phyloP scores from a whole-genome alignment of 2,113 vertebrate species.

The Sphaerodactylus townsendi region DNA sequence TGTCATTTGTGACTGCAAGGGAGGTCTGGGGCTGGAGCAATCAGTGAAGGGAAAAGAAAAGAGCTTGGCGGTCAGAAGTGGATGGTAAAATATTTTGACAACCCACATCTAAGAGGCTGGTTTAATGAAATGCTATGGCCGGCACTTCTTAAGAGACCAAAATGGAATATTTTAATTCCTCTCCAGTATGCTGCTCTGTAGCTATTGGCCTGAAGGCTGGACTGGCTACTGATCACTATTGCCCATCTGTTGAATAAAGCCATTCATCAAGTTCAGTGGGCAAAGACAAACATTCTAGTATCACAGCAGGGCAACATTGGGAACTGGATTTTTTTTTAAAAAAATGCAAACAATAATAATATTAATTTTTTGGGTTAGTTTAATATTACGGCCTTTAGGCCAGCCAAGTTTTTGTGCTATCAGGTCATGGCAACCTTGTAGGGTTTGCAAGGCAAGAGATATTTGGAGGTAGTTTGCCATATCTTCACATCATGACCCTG shows the following conservation, averaged over 20 bases:
- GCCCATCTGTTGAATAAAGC: slow-evolving; percentile 47
- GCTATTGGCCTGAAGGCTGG: slow-evolving; percentile 38
- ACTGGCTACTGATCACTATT: slow-evolving; percentile 63
- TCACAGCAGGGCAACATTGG: slow-evolving; percentile 18
- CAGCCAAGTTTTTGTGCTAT: too few species aligned
- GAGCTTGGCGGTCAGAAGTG: slow-evolving; percentile 56
- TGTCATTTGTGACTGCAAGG: slow-evolving; percentile 69
- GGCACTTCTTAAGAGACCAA: slow-evolving; percentile 60
- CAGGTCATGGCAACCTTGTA: too few species aligned
- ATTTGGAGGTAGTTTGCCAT: too few species aligned
- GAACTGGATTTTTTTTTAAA: neutral
- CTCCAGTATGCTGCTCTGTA: slow-evolving; percentile 35
- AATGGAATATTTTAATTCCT: slow-evolving; percentile 71
- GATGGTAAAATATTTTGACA: slow-evolving; percentile 76
- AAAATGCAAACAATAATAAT: too few species aligned
- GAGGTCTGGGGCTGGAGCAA: slow-evolving; percentile 54
- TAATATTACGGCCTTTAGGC: too few species aligned
- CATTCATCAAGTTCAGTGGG: slow-evolving; percentile 41
- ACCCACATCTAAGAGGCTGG: slow-evolving; percentile 63
- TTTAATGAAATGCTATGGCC: slow-evolving; percentile 66
- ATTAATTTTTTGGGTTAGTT: too few species aligned
- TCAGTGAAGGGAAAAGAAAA: slow-evolving; percentile 57
- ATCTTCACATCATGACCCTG: too few species aligned
- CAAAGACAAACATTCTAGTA: slow-evolving; percentile 19
- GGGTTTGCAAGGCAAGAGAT: too few species aligned